Evolutionary conservation across 2,113 vertebrate genomes (phyloP).

Genomic region (Peucedramus taeniatus): DNA sequence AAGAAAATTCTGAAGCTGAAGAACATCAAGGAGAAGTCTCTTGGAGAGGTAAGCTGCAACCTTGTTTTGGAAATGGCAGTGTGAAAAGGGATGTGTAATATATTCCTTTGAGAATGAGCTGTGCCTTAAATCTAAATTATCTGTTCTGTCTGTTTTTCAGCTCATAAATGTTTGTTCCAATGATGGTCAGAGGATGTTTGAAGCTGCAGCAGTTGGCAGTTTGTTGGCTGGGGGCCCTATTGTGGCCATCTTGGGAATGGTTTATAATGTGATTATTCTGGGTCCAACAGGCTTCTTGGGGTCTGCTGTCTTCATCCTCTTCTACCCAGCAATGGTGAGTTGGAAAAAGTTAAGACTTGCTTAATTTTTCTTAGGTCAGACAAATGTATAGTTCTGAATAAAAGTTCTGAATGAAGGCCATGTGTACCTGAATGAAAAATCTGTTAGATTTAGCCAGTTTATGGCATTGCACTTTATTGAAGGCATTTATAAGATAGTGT

Average conservation of each 20-base stretch:
- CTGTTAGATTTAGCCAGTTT: not conserved
- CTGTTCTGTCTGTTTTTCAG: conserved; percentile 63
- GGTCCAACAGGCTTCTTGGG: conserved; percentile 90
- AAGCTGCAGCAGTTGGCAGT: conserved; percentile 89
- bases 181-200: conserved; percentile 91
- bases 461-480: not conserved
- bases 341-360: not conserved
- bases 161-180: conserved; percentile 90
- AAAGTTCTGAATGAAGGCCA: no score
- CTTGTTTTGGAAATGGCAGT: not conserved
- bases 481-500: not conserved
- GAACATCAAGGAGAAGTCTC: conserved; percentile 86
- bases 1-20: conserved; percentile 89
- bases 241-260: conserved; percentile 86
- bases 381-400: not conserved
- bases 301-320: conserved; percentile 90
- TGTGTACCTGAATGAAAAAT: no score
- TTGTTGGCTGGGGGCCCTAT: conserved; percentile 89
- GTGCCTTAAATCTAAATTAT: not conserved
- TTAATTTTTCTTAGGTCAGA: not conserved
- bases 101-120: not conserved
- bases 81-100: not conserved
- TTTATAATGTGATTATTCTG: conserved; percentile 86
- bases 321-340: conserved; percentile 92
- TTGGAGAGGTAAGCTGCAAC: conserved; percentile 83